phyloP scores from a whole-genome alignment of 2,888 invertebrate species.

The Mythimna albipuncta region DNA sequence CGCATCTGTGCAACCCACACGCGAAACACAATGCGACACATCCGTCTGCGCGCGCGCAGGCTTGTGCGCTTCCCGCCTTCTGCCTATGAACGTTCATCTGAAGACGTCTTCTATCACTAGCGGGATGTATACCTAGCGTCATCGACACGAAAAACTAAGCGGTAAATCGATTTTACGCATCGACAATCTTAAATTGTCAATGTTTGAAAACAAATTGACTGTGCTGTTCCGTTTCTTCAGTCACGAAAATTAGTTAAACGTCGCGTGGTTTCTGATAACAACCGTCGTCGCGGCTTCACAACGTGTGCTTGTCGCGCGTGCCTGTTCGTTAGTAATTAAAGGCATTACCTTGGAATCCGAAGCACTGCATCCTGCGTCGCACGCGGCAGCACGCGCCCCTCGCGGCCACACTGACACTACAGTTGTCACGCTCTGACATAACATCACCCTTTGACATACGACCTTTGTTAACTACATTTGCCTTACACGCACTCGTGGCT shows the following conservation, averaged over 20 bases:
- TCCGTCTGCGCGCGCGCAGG: slow-evolving; percentile 74
- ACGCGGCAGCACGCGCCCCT: slow-evolving; percentile 85
- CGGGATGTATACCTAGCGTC: slow-evolving; percentile 59
- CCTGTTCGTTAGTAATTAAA: slow-evolving; percentile 60
- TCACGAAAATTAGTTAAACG: slow-evolving; percentile 21
- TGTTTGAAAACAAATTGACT: slow-evolving; percentile 53
- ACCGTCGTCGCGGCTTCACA: slow-evolving; percentile 18
- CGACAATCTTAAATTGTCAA: slow-evolving; percentile 36
- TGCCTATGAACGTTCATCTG: slow-evolving; percentile 59
- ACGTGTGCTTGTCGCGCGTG: slow-evolving; percentile 37
- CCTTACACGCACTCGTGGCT: slow-evolving; percentile 59
- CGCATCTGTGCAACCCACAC: slow-evolving; percentile 79
- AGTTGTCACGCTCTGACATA: slow-evolving; percentile 86
- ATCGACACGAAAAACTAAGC: slow-evolving; percentile 68
- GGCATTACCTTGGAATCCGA: slow-evolving; percentile 86
- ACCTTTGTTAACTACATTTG: slow-evolving; percentile 73
- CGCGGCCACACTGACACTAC: slow-evolving; percentile 80
- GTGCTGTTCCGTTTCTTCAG: slow-evolving; percentile 33
- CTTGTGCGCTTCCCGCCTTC: slow-evolving; percentile 69
- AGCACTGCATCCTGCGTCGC: slow-evolving; percentile 88
- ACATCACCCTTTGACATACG: slow-evolving; percentile 79
- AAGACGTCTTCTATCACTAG: slow-evolving; percentile 61
- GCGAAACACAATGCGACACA: slow-evolving; percentile 79
- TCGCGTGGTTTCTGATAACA: slow-evolving; percentile 33
- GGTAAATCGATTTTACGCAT: slow-evolving; percentile 75